A percentile compares a stretch with the other conserved stretches of the same genome.
Evolutionary conservation across 2,888 invertebrate species (phyloP).

Genomic region (Gryllus longicercus): DNA sequence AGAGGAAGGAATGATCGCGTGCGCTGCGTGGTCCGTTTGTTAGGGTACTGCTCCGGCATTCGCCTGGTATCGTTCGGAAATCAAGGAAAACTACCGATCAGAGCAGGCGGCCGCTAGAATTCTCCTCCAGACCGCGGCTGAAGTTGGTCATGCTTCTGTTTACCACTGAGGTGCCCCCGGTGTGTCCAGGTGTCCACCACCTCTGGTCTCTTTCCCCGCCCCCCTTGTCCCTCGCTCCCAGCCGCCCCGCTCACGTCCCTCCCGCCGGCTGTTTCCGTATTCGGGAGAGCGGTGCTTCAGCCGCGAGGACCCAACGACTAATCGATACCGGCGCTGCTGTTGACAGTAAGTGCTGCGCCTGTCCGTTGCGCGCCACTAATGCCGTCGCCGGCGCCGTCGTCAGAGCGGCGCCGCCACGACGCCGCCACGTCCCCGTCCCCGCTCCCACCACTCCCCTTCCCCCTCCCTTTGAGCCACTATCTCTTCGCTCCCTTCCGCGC

Average conservation of each 20-base stretch:
- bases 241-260: neutral
- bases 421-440: neutral
- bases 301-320: neutral
- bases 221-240: neutral
- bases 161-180: no score
- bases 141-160: no score
- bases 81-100: no score
- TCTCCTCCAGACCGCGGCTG: no score
- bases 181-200: no score
- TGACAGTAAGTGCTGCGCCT: slow-evolving; percentile 3
- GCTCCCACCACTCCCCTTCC: neutral
- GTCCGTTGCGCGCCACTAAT: slow-evolving; percentile 11
- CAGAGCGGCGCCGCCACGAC: neutral
- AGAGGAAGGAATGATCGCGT: no score
- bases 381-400: neutral
- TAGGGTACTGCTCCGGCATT: no score
- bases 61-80: no score
- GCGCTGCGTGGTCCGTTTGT: no score
- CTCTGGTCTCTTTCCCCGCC: neutral
- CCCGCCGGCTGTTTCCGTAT: neutral
- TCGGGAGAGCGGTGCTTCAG: neutral
- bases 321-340: slow-evolving; percentile 11
- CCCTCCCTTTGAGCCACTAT: no score
- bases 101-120: no score
- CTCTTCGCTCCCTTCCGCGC: no score